Evolutionary conservation across 1,140 invertebrate species (phyloP).

Genomic region (Polyergus mexicanus): DNA sequence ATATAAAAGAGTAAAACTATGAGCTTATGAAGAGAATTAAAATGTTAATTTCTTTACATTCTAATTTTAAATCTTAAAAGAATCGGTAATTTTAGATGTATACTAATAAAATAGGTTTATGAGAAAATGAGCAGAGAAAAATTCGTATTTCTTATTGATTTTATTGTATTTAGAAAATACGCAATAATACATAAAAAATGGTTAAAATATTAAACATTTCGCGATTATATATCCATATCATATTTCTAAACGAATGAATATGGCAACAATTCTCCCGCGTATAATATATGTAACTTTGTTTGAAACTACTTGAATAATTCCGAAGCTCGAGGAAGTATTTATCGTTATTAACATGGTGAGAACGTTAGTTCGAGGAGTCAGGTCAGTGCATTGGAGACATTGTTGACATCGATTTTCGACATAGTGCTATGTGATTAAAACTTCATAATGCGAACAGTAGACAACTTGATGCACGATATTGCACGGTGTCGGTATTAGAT

Average conservation of each 20-base stretch:
- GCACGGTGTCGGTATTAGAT: conserved; percentile 11
- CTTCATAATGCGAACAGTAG: conserved; percentile 42
- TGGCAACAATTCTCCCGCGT: conserved; percentile 54
- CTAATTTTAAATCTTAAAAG: not conserved
- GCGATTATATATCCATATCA: not conserved
- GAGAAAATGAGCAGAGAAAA: not conserved
- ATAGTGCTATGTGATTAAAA: conserved; percentile 15
- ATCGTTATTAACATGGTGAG: conserved; percentile 60
- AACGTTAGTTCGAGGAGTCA: not conserved
- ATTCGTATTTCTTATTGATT: not conserved
- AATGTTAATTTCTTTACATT: not conserved
- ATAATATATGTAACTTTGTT: conserved; percentile 30
- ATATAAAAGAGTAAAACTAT: conserved; percentile 8
- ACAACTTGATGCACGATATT: conserved; percentile 18
- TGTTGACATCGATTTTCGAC: conserved; percentile 35
- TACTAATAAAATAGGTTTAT: too few relatives aligned
- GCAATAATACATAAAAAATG: not conserved
- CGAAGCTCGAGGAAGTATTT: conserved; percentile 9
- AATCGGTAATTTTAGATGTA: not conserved
- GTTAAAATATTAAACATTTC: not conserved
- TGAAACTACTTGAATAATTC: conserved; percentile 37
- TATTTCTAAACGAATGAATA: conserved; percentile 63
- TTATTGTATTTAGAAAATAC: conserved; percentile 15
- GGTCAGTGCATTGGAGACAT: conserved; percentile 33
- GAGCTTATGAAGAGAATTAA: not conserved